These are phyloP conservation scores for Malaclemys terrapin DNA, from an alignment of 2,113 vertebrate genomes.

Conservation along the genomic window DNA sequence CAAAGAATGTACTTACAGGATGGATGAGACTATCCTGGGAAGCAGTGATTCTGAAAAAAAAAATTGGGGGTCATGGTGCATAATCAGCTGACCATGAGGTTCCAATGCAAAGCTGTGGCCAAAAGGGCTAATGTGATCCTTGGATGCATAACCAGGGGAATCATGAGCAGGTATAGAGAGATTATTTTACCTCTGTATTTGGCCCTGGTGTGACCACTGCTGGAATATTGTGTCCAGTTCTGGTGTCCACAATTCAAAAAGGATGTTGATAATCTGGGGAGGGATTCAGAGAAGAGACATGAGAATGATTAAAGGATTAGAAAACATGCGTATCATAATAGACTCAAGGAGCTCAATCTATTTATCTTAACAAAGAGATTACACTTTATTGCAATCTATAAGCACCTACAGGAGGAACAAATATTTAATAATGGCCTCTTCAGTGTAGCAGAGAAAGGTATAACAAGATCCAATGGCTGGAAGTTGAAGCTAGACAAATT, in stretches of 20 bases:
- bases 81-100: background rate
- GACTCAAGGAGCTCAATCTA: background rate
- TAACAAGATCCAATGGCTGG: background rate
- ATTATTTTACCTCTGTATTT: background rate
- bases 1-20: background rate
- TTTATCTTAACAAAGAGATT: background rate
- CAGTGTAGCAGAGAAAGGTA: background rate
- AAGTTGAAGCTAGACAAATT: background rate
- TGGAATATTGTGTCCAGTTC: background rate
- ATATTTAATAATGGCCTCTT: background rate
- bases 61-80: background rate
- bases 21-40: background rate
- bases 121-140: background rate
- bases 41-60: background rate
- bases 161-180: background rate
- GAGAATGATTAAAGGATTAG: background rate
- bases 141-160: background rate
- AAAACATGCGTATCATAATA: background rate
- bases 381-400: background rate
- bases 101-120: background rate
- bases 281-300: background rate
- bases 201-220: background rate
- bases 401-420: background rate
- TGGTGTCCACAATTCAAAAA: background rate
- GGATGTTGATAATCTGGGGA: background rate